These are phyloP conservation scores for Conistra vaccinii DNA, from an alignment of 2,888 invertebrate genomes.

Conservation along the genomic window DNA sequence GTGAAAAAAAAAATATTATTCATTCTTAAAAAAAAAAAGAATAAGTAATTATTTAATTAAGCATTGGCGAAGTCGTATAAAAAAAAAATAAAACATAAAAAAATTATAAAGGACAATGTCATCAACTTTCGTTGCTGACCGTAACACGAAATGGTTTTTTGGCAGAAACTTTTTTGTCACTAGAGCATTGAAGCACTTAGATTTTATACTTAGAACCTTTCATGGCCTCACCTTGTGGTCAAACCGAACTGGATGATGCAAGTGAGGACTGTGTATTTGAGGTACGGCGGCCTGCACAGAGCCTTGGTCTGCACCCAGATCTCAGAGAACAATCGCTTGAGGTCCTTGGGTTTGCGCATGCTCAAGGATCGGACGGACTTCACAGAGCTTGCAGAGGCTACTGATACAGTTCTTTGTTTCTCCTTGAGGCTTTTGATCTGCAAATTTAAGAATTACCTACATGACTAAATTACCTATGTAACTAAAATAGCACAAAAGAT, in stretches of 20 bases:
- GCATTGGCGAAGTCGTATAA: no score
- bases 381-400: slow-evolving; percentile 91
- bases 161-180: background rate
- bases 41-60: no score
- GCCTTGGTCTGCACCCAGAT: slow-evolving; percentile 94
- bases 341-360: slow-evolving; percentile 93
- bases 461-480: slow-evolving; percentile 14
- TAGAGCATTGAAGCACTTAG: background rate
- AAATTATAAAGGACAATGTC: background rate
- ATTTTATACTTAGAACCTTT: background rate
- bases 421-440: slow-evolving; percentile 94
- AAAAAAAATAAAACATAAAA: background rate
- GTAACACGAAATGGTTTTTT: background rate
- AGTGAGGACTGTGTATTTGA: slow-evolving; percentile 94
- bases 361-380: slow-evolving; percentile 93
- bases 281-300: slow-evolving; percentile 93
- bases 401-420: slow-evolving; percentile 92
- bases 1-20: no score
- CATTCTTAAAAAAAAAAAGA: no score
- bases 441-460: slow-evolving; percentile 6
- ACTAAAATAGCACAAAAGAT: background rate
- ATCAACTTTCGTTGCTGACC: background rate
- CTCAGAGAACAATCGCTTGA: slow-evolving; percentile 92
- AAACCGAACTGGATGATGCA: slow-evolving; percentile 96
- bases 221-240: slow-evolving; percentile 91